Conservation (phyloP, 2,113 vertebrate genomes). For the Sander lucioperca region DNA sequence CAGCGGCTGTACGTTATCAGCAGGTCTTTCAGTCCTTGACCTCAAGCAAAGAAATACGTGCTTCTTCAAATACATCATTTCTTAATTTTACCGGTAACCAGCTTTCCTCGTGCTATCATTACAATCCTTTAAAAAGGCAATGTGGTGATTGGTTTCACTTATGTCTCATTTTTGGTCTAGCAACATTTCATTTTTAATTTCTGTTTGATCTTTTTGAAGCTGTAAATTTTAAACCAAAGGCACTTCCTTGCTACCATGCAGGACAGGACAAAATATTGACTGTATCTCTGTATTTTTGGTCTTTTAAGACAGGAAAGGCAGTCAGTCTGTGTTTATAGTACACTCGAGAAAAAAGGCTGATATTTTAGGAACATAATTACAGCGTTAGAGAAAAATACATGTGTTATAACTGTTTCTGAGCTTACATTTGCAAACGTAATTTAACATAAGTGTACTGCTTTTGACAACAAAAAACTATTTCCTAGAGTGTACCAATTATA, state of each 20-base stretch:
- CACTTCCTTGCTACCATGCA: conserved; percentile 97
- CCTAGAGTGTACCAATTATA: conserved; percentile 51
- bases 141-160: conserved; percentile 91
- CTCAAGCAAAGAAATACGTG: conserved; percentile 47
- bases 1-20: conserved; percentile 47
- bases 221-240: conserved; percentile 96
- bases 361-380: conserved; percentile 35
- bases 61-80: conserved; percentile 58
- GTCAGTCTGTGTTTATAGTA: conserved; percentile 72
- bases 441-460: conserved; percentile 49
- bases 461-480: conserved; percentile 33
- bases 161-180: conserved; percentile 90
- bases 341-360: conserved; percentile 55
- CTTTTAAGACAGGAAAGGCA: conserved; percentile 89
- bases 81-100: conserved; percentile 51
- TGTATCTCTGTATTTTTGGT: conserved; percentile 89
- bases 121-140: conserved; percentile 92
- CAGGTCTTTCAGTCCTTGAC: conserved; percentile 50
- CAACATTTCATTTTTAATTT: conserved; percentile 86
- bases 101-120: conserved; percentile 65
- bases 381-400: conserved; percentile 51
- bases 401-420: conserved; percentile 26
- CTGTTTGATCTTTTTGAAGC: conserved; percentile 90
- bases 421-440: conserved; percentile 10
- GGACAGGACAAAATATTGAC: conserved; percentile 88